Percentiles rank a stretch among this genome's conserved stretches.
These are phyloP conservation scores for Dioctria rufipes DNA, from an alignment of 2,888 invertebrate species.

Conservation along the genomic window DNA sequence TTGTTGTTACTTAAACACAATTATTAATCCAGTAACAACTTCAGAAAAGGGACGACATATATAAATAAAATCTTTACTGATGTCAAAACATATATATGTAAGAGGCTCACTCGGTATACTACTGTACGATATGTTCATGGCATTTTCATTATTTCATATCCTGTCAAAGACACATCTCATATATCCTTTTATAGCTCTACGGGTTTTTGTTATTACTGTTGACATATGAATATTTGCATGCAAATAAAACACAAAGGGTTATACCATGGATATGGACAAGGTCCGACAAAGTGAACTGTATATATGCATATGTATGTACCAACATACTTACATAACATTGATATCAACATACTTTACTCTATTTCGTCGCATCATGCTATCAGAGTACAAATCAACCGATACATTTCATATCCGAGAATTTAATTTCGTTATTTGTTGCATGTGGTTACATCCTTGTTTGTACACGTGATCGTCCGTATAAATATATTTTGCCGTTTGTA, in stretches of 20 bases:
- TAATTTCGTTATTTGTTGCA: conserved; percentile 40
- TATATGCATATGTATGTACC: background rate
- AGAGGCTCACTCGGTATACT: too few species aligned
- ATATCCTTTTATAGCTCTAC: conserved; percentile 8
- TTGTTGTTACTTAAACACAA: too few species aligned
- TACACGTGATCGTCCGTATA: background rate
- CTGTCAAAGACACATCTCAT: conserved; percentile 18
- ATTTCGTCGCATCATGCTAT: background rate
- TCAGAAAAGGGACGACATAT: too few species aligned
- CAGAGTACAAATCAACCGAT: conserved; percentile 30
- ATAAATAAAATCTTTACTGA: too few species aligned
- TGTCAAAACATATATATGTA: too few species aligned
- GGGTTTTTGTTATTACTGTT: conserved; percentile 2
- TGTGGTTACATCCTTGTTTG: conserved; percentile 17
- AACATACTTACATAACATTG: too few species aligned
- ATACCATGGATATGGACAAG: background rate
- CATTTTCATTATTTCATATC: conserved; percentile 21
- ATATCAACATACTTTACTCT: background rate
- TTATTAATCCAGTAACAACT: too few species aligned
- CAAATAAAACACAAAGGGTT: conserved; percentile 31
- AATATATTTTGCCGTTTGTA: conserved; percentile 1
- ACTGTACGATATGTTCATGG: background rate
- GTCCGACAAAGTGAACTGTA: background rate
- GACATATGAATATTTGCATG: conserved; percentile 31
- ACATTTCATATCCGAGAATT: conserved; percentile 37